phyloP scores from a whole-genome alignment of 2,888 invertebrate species.

The Heliconius ethilla region DNA sequence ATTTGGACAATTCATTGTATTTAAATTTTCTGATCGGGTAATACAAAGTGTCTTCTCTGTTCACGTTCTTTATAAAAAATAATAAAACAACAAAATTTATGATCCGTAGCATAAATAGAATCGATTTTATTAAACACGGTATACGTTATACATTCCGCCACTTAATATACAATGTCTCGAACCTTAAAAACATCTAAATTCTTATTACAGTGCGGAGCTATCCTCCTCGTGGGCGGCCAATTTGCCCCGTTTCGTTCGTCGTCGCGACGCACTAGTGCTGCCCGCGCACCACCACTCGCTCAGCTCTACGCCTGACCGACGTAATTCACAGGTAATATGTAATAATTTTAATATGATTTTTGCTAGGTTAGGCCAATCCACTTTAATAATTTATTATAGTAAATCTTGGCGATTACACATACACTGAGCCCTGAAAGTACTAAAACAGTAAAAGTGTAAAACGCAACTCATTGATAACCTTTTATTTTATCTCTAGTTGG shows the following conservation, averaged over 20 bases:
- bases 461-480: too few relatives aligned
- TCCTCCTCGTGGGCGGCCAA: conserved; percentile 96
- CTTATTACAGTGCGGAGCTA: conserved; percentile 85
- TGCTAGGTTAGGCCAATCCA: too few relatives aligned
- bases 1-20: neutral
- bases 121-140: too few relatives aligned
- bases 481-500: too few relatives aligned
- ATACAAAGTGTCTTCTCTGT: too few relatives aligned
- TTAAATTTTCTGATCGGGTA: too few relatives aligned
- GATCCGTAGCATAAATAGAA: too few relatives aligned
- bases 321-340: conserved; percentile 73
- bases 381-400: too few relatives aligned
- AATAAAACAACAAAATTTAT: neutral
- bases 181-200: neutral
- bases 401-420: too few relatives aligned
- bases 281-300: conserved; percentile 76
- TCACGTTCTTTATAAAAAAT: neutral
- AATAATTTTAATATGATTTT: neutral
- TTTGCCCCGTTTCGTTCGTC: conserved; percentile 91
- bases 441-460: too few relatives aligned
- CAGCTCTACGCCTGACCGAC: conserved; percentile 81
- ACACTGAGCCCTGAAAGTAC: too few relatives aligned
- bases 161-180: neutral
- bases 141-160: too few relatives aligned
- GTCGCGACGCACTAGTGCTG: conserved; percentile 90